Conservation (phyloP, 2,888 invertebrate species). For the Norana najaformis region DNA sequence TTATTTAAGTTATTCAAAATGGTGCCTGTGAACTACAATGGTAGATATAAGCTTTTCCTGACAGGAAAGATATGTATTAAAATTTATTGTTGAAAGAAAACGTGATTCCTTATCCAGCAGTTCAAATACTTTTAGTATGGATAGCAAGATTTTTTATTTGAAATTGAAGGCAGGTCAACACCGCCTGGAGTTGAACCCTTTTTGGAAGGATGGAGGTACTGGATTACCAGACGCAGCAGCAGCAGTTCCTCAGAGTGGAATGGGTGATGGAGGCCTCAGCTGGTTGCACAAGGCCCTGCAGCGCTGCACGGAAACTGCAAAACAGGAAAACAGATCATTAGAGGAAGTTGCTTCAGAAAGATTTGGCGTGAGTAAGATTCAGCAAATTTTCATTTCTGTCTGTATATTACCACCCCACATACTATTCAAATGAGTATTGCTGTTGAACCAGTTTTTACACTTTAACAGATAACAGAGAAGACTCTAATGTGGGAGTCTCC, state of each 20-base stretch:
- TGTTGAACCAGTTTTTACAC: too few species aligned
- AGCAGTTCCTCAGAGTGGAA: conserved; percentile 44
- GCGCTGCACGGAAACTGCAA: conserved; percentile 67
- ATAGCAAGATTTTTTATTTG: neutral
- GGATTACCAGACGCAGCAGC: conserved; percentile 71
- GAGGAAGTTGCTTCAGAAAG: conserved; percentile 69
- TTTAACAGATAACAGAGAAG: too few species aligned
- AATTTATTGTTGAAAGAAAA: neutral
- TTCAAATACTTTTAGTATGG: neutral
- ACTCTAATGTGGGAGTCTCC: too few species aligned
- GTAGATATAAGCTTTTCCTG: neutral
- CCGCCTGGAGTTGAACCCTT: conserved; percentile 82
- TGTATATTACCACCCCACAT: neutral
- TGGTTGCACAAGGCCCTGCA: conserved; percentile 68
- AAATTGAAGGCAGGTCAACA: conserved; percentile 71
- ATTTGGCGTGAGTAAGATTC: conserved; percentile 64
- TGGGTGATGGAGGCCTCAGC: conserved; percentile 66
- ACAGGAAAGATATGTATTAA: neutral
- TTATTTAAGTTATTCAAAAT: neutral
- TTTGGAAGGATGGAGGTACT: conserved; percentile 86
- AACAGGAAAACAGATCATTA: conserved; percentile 65
- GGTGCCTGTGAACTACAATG: too few species aligned
- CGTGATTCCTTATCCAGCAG: neutral
- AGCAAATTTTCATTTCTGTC: neutral
- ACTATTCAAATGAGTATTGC: too few species aligned